These are phyloP conservation scores for Apotomis betuletana DNA, from an alignment of 2,888 invertebrate species.

Conservation along the genomic window DNA sequence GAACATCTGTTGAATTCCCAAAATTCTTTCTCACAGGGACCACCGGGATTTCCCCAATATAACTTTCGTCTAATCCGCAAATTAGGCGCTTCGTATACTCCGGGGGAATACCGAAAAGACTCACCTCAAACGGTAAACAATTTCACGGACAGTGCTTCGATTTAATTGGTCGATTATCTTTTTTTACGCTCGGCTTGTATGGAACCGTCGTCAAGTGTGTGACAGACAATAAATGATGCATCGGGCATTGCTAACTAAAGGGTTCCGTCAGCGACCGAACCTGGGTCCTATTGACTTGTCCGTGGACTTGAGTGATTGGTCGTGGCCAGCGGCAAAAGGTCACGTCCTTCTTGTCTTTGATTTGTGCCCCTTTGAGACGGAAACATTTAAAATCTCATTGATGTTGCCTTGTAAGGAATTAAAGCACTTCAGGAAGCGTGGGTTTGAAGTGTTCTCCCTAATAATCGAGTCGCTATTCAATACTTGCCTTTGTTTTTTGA, in stretches of 20 bases:
- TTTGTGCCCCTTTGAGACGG: slow-evolving; percentile 28
- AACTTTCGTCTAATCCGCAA: slow-evolving; percentile 42
- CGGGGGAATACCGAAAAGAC: slow-evolving; percentile 49
- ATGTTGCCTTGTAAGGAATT: slow-evolving; percentile 37
- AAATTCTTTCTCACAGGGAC: slow-evolving; percentile 31
- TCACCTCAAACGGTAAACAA: slow-evolving; percentile 76
- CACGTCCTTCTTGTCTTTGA: slow-evolving; percentile 36
- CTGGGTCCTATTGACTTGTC: slow-evolving; percentile 49
- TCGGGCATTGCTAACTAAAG: slow-evolving; percentile 51
- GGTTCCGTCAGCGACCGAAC: slow-evolving; percentile 41
- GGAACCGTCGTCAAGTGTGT: slow-evolving; percentile 74
- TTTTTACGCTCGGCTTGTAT: slow-evolving; percentile 64
- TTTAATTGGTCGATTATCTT: slow-evolving; percentile 80
- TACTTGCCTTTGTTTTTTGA: slow-evolving; percentile 37
- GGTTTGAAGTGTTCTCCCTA: slow-evolving; percentile 32
- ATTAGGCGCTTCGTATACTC: slow-evolving; percentile 42
- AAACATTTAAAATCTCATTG: slow-evolving; percentile 38
- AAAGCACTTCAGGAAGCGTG: slow-evolving; percentile 36
- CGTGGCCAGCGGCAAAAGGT: slow-evolving; percentile 40
- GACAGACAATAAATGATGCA: slow-evolving; percentile 78
- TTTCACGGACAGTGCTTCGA: slow-evolving; percentile 78
- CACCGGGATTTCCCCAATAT: slow-evolving; percentile 38
- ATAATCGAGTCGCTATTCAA: slow-evolving; percentile 38
- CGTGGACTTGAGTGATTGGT: slow-evolving; percentile 48
- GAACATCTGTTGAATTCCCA: slow-evolving; percentile 32